Evolutionary conservation across 2,797 vertebrate species (phyloP).

Genomic region (Neomorphus geoffroyi): DNA sequence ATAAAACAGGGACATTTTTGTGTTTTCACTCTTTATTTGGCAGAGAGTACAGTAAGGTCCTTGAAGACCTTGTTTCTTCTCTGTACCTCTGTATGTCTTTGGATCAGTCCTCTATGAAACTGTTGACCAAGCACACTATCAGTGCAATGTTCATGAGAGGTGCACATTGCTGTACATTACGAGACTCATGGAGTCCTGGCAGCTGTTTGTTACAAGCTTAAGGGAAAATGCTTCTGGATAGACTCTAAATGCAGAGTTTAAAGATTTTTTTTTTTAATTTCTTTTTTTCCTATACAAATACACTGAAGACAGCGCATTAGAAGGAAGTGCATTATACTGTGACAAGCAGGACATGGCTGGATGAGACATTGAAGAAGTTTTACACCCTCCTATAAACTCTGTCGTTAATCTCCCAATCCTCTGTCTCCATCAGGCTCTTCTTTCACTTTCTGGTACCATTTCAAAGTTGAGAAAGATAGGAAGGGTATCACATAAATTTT

Average conservation of each 20-base stretch:
- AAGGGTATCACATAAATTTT: neutral
- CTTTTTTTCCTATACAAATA: neutral
- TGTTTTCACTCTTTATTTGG: neutral
- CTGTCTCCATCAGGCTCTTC: neutral
- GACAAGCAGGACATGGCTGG: neutral
- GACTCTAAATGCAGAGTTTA: neutral
- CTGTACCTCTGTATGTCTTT: neutral
- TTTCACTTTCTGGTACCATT: neutral
- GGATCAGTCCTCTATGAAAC: neutral
- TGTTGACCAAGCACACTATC: neutral
- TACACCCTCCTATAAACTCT: neutral
- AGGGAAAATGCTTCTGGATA: slow-evolving; percentile 24
- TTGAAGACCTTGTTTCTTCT: neutral
- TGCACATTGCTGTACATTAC: neutral
- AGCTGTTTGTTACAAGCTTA: slow-evolving; percentile 29
- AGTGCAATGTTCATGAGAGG: neutral
- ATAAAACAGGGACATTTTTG: neutral
- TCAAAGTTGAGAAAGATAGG: neutral
- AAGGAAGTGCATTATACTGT: neutral
- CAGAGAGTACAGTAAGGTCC: neutral
- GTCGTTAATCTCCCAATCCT: neutral
- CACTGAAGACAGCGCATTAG: neutral
- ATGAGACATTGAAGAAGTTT: neutral
- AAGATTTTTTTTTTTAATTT: neutral
- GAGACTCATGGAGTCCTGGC: neutral